Evolutionary conservation across 53 echinoderm and acorn worm genomes (phyloP).

Genomic region (Stichopus horrens): DNA sequence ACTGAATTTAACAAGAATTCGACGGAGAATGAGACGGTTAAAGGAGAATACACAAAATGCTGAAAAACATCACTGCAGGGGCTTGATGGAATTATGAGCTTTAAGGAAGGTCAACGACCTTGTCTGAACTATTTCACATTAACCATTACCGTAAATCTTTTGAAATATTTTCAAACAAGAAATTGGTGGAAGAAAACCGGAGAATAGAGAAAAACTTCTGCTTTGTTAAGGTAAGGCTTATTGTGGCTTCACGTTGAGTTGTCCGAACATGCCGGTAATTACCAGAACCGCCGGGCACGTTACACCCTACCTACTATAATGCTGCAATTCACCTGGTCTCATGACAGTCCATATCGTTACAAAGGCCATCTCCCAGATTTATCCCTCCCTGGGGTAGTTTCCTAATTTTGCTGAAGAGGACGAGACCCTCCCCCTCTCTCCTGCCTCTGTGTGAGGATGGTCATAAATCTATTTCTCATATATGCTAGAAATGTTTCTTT

Average conservation of each 20-base stretch:
- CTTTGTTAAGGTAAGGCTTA: too few species aligned
- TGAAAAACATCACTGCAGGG: too few species aligned
- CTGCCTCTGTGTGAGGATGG: constrained; percentile 4
- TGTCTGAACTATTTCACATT: too few species aligned
- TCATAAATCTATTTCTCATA: constrained; percentile 45
- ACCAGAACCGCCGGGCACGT: neutral
- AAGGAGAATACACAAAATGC: too few species aligned
- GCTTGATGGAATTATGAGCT: too few species aligned
- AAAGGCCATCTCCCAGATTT: constrained; percentile 1
- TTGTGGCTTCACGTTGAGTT: too few species aligned
- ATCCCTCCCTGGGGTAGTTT: neutral
- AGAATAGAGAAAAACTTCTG: too few species aligned
- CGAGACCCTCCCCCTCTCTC: constrained; percentile 2
- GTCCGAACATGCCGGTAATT: constrained; percentile 9
- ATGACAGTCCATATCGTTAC: constrained; percentile 10
- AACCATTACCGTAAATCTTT: too few species aligned
- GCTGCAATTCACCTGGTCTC: constrained; percentile 12
- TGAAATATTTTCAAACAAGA: too few species aligned
- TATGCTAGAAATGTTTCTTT: constrained; percentile 34
- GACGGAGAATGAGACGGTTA: too few species aligned
- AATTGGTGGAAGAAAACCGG: too few species aligned
- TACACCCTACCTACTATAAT: neutral
- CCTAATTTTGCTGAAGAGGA: constrained; percentile 23
- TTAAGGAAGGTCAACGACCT: neutral
- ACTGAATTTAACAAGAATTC: too few species aligned